Percentiles rank a stretch among this genome's conserved stretches.
phyloP scores from a whole-genome alignment of 2,888 invertebrate species.

The Eurois occulta region DNA sequence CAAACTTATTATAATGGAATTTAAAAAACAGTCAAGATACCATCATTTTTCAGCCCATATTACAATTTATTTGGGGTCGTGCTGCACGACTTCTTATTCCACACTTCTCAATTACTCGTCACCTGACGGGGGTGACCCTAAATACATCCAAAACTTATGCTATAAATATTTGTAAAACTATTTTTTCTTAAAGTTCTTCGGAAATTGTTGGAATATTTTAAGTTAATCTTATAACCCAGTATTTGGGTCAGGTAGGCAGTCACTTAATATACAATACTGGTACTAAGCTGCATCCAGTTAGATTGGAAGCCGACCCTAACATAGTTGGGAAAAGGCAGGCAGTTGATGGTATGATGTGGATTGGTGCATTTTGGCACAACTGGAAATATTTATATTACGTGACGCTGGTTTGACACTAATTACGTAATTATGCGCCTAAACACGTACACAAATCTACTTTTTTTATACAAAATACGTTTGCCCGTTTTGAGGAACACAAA shows the following conservation, averaged over 20 bases:
- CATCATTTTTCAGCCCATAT: background rate
- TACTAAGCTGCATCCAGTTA: background rate
- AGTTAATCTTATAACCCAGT: background rate
- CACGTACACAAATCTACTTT: conserved; percentile 42
- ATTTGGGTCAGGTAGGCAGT: background rate
- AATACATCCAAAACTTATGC: too few relatives aligned
- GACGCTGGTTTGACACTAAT: background rate
- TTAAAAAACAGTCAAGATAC: background rate
- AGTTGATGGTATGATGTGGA: background rate
- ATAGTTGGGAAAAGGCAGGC: background rate
- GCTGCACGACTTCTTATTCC: background rate
- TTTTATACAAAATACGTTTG: conserved; percentile 32
- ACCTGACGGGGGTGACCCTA: background rate
- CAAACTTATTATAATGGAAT: background rate
- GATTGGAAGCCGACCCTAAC: background rate
- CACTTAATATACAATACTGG: background rate
- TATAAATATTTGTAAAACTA: background rate
- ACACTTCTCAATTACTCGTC: background rate
- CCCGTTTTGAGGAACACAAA: background rate
- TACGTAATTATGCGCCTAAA: background rate
- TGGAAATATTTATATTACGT: too few relatives aligned
- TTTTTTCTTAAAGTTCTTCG: background rate
- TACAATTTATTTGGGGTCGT: background rate
- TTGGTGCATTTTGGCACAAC: background rate
- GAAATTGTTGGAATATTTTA: too few relatives aligned